A percentile compares a stretch with the other conserved stretches of the same genome.
Conservation (phyloP, 1,140 invertebrate genomes). For the Thaumetopoea pityocampa region DNA sequence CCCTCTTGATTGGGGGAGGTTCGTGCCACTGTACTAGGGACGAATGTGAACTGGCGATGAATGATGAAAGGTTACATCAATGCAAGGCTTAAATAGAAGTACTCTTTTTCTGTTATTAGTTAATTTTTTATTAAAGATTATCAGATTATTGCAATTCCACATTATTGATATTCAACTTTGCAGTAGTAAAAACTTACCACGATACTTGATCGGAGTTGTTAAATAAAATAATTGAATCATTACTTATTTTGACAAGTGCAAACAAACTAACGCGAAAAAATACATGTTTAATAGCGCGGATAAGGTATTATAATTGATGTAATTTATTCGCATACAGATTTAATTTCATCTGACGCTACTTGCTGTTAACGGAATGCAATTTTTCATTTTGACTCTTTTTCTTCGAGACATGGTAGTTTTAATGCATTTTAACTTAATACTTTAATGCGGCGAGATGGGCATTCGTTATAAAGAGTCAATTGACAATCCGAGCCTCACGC, state of each 20-base stretch:
- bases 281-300: constrained; percentile 6
- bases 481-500: constrained; percentile 44
- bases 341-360: constrained; percentile 3
- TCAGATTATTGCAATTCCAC: too few species aligned
- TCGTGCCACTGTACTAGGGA: too few species aligned
- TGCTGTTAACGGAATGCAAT: background rate
- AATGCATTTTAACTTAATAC: constrained; percentile 1
- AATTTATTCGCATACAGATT: constrained; percentile 9
- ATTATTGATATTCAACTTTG: constrained; percentile 7
- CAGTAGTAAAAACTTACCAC: constrained; percentile 5
- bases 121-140: too few species aligned
- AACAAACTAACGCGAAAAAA: constrained; percentile 2
- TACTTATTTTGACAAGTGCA: constrained; percentile 4
- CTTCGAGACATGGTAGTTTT: constrained; percentile 4
- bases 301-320: constrained; percentile 8
- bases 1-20: too few species aligned
- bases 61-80: too few species aligned
- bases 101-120: too few species aligned
- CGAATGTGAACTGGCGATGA: too few species aligned
- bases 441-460: constrained; percentile 19
- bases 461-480: constrained; percentile 51
- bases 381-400: constrained; percentile 2
- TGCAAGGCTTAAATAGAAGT: too few species aligned
- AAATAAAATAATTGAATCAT: constrained; percentile 14
- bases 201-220: constrained; percentile 9